Evolutionary conservation across 2,888 invertebrate genomes (phyloP).

Genomic region (Nesidiocoris tenuis): DNA sequence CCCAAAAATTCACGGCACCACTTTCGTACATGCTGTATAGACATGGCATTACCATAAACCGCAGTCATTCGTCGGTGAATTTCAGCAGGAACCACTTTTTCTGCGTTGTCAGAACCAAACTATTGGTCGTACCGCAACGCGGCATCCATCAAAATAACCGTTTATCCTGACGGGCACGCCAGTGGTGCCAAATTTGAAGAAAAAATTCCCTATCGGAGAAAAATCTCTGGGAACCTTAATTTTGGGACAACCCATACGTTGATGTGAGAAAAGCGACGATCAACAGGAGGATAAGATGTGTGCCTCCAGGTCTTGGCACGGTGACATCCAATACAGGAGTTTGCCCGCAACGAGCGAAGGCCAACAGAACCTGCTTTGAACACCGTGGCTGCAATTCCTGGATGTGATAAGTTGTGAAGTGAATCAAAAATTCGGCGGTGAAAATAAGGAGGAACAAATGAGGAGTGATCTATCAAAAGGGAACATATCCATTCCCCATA

Average conservation of each 20-base stretch:
- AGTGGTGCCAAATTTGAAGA: not conserved
- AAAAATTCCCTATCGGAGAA: not conserved
- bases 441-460: not conserved
- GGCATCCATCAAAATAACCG: too few relatives aligned
- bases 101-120: too few relatives aligned
- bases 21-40: not conserved
- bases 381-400: constrained; percentile 9
- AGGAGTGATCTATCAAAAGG: too few relatives aligned
- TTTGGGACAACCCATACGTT: too few relatives aligned
- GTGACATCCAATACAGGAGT: constrained; percentile 1
- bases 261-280: not conserved
- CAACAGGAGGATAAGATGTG: constrained; percentile 2
- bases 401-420: not conserved
- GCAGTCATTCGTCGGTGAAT: not conserved
- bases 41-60: not conserved
- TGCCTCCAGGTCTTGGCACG: constrained; percentile 12
- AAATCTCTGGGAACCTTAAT: too few relatives aligned
- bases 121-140: too few relatives aligned
- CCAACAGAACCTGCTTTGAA: constrained; percentile 17
- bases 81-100: not conserved
- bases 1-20: not conserved
- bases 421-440: constrained; percentile 3
- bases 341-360: constrained; percentile 2
- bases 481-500: too few relatives aligned
- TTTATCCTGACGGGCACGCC: not conserved